Percentiles rank a stretch among this genome's conserved stretches.
phyloP scores from a whole-genome alignment of 2,113 vertebrate genomes.

The Peucedramus taeniatus region DNA sequence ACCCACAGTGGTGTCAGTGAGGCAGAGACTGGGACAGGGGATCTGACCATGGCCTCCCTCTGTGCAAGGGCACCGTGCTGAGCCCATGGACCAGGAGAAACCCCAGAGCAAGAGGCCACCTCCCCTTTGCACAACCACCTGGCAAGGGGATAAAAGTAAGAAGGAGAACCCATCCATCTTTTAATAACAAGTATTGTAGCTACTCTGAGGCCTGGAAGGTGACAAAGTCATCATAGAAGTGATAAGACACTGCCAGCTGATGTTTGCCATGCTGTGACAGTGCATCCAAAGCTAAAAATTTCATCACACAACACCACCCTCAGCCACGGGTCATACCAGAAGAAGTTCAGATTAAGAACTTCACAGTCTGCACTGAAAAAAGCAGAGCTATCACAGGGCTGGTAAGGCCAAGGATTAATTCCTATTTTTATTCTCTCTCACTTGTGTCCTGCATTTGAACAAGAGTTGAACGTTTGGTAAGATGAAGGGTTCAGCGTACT shows the following conservation, averaged over 20 bases:
- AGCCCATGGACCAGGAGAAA: not conserved
- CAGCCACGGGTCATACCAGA: not conserved
- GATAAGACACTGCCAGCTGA: accelerated
- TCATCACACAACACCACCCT: not conserved
- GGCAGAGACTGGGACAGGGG: not conserved
- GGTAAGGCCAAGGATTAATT: not conserved
- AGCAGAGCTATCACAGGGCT: not conserved
- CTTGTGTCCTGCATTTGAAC: not conserved
- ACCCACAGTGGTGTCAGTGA: not conserved
- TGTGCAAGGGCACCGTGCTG: accelerated
- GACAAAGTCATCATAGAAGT: not conserved
- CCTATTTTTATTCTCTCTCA: not conserved
- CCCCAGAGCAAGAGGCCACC: accelerated
- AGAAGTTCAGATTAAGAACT: not conserved
- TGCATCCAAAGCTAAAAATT: not conserved
- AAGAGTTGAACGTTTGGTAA: not conserved
- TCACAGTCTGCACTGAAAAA: not conserved
- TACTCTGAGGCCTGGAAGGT: not conserved
- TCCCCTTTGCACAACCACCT: not conserved
- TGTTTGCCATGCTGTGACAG: not conserved
- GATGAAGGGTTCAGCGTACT: not conserved
- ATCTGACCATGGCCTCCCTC: not conserved
- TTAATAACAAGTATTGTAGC: not conserved
- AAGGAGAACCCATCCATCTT: not conserved
- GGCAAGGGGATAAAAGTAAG: not conserved